phyloP scores from a whole-genome alignment of 2,888 invertebrate species.

The Congeria kusceri region DNA sequence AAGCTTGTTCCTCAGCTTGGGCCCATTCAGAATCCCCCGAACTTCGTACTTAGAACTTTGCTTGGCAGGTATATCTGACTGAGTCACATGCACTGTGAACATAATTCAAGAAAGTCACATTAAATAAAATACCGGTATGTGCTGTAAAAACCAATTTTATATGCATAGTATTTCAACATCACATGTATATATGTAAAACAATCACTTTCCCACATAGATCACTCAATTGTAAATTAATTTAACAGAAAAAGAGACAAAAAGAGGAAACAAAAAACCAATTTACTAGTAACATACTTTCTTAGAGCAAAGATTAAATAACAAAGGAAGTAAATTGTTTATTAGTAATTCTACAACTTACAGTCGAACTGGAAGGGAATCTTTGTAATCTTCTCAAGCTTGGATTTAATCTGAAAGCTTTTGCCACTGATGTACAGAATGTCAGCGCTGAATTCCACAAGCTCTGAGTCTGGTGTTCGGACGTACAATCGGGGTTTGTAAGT shows the following conservation, averaged over 20 bases:
- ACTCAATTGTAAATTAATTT: constrained; percentile 9
- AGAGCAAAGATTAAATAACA: no score
- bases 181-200: no score
- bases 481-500: constrained; percentile 61
- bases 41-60: constrained; percentile 48
- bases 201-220: no score
- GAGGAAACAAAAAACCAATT: not conserved
- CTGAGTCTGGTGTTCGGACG: constrained; percentile 65
- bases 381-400: constrained; percentile 63
- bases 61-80: constrained; percentile 29
- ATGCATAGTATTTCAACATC: no score
- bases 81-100: constrained; percentile 27
- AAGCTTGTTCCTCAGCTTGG: constrained; percentile 40
- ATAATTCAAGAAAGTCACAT: not conserved
- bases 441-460: constrained; percentile 63
- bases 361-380: constrained; percentile 66
- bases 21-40: constrained; percentile 41
- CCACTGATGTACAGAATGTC: constrained; percentile 58
- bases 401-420: constrained; percentile 58
- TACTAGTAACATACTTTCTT: not conserved
- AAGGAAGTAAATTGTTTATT: no score
- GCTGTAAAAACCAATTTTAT: no score
- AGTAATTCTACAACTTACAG: constrained; percentile 54
- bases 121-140: no score
- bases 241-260: not conserved